phyloP scores from a whole-genome alignment of 2,888 invertebrate species.

The Neoaliturus tenellus region DNA sequence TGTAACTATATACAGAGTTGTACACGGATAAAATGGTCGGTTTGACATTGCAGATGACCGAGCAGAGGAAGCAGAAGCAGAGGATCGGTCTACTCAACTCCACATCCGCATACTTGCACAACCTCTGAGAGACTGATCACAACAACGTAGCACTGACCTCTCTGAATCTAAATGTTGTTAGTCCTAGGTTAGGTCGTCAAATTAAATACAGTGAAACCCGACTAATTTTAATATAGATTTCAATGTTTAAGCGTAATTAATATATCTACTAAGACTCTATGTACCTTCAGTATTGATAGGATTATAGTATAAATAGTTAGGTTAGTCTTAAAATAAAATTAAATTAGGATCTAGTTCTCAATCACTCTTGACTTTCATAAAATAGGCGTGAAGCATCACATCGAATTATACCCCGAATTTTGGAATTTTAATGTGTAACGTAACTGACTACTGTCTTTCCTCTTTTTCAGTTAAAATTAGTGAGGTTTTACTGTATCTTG shows the following conservation, averaged over 20 bases:
- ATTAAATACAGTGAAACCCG: slow-evolving; percentile 26
- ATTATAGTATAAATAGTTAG: neutral
- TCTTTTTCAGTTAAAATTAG: slow-evolving; percentile 26
- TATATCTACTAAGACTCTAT: neutral
- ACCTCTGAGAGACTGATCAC: slow-evolving; percentile 45
- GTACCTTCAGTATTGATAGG: slow-evolving; percentile 9
- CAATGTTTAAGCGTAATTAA: neutral
- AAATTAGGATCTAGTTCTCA: neutral
- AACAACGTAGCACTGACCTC: neutral
- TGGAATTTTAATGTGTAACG: neutral
- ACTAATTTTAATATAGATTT: slow-evolving; percentile 13
- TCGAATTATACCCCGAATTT: slow-evolving; percentile 1
- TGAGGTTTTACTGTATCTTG: slow-evolving; percentile 48
- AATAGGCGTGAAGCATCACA: slow-evolving; percentile 24
- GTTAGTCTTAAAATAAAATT: neutral
- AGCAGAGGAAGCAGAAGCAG: slow-evolving; percentile 96
- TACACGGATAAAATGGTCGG: no score
- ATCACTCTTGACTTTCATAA: neutral
- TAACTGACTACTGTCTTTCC: slow-evolving; percentile 3
- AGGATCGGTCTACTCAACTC: slow-evolving; percentile 91
- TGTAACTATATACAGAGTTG: no score
- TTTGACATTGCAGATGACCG: slow-evolving; percentile 93
- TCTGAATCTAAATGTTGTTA: slow-evolving; percentile 3
- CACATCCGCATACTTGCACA: slow-evolving; percentile 77
- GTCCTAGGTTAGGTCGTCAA: neutral